phyloP scores from a whole-genome alignment of 37 sponge, comb jelly and placozoan species.

The Mnemiopsis leidyi region DNA sequence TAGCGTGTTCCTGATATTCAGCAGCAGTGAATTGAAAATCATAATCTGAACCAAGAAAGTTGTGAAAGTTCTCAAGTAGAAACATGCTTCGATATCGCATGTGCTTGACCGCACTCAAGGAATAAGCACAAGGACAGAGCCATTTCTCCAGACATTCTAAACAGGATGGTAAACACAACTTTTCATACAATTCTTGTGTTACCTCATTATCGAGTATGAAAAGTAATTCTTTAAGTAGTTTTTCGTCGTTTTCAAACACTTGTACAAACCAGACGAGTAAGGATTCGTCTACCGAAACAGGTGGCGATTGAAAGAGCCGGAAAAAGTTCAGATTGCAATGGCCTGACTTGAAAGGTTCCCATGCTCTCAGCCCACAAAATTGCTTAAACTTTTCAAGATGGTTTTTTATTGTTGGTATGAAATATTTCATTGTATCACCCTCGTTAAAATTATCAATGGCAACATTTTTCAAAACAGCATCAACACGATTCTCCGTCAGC shows the following conservation, averaged over 20 bases:
- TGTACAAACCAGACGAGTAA: not conserved
- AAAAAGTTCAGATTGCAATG: not conserved
- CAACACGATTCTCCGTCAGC: not conserved
- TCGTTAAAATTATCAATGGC: not conserved
- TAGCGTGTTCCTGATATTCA: not conserved
- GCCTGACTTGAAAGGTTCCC: not conserved
- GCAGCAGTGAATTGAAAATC: not conserved
- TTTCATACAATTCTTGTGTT: not conserved
- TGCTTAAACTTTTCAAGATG: not conserved
- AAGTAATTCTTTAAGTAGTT: not conserved
- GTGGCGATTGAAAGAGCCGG: not conserved
- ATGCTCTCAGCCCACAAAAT: not conserved
- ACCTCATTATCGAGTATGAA: not conserved
- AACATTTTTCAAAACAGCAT: not conserved
- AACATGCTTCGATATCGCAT: not conserved
- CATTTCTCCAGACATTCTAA: not conserved
- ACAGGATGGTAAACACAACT: not conserved
- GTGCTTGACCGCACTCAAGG: not conserved
- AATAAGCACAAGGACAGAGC: not conserved
- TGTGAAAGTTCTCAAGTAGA: not conserved
- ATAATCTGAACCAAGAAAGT: not conserved
- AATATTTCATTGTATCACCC: not conserved
- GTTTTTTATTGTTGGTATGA: not conserved
- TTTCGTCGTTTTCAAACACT: not conserved
- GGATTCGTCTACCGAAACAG: not conserved